Conservation (phyloP, 1,140 invertebrate genomes). For the Lordiphosa collinella region DNA sequence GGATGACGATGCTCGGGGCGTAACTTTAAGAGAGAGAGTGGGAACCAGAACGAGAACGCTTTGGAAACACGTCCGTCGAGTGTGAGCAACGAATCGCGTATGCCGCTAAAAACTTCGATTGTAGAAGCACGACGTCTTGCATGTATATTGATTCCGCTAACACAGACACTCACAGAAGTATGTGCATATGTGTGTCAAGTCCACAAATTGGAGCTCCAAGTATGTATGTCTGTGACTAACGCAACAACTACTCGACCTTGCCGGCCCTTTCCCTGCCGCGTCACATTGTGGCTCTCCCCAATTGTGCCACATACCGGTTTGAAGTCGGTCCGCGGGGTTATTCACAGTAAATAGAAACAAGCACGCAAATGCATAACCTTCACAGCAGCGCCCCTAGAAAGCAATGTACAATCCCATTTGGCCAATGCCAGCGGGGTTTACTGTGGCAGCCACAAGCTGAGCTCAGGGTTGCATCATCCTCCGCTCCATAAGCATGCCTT, state of each 20-base stretch:
- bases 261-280: slow-evolving; percentile 5
- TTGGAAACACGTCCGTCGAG: slow-evolving; percentile 62
- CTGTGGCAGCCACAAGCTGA: too few relatives aligned
- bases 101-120: slow-evolving; percentile 42
- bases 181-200: slow-evolving; percentile 2
- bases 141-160: slow-evolving; percentile 21
- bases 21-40: slow-evolving; percentile 6
- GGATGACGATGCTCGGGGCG: neutral
- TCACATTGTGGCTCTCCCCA: slow-evolving; percentile 6
- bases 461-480: too few relatives aligned
- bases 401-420: too few relatives aligned
- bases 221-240: slow-evolving; percentile 18
- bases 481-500: too few relatives aligned
- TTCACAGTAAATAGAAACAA: too few relatives aligned
- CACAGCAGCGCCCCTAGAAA: too few relatives aligned
- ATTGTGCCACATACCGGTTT: slow-evolving; percentile 11
- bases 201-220: slow-evolving; percentile 2
- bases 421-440: too few relatives aligned
- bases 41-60: slow-evolving; percentile 10
- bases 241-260: slow-evolving; percentile 58
- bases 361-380: too few relatives aligned
- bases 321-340: too few relatives aligned
- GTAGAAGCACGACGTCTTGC: slow-evolving; percentile 20
- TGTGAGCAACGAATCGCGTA: slow-evolving; percentile 55
- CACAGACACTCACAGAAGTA: slow-evolving; percentile 1